Evolutionary conservation across 2,113 vertebrate genomes (phyloP).

Genomic region (Zootoca vivipara): DNA sequence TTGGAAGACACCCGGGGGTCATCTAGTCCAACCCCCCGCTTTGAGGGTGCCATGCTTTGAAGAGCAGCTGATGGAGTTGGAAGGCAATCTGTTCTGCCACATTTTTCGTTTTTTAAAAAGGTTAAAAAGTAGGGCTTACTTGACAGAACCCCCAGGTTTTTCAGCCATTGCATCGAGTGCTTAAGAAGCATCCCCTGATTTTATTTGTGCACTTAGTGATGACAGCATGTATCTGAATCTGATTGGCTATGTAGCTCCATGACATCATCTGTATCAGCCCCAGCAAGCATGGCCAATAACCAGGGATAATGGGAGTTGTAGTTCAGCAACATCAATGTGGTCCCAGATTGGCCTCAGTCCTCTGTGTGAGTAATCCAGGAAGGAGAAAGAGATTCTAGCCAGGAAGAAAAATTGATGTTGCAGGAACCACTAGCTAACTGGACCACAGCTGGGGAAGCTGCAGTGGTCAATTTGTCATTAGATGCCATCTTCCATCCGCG

Average conservation of each 20-base stretch:
- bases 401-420: not conserved
- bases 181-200: not conserved
- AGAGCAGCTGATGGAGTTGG: no score
- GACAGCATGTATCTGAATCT: not conserved
- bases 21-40: no score
- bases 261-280: not conserved
- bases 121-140: constrained; percentile 54
- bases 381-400: not conserved
- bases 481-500: not conserved
- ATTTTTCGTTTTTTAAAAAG: no score
- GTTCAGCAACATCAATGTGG: not conserved
- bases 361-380: no score
- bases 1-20: no score
- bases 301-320: no score
- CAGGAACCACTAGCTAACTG: not conserved
- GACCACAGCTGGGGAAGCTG: not conserved
- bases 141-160: not conserved
- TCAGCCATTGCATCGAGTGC: not conserved
- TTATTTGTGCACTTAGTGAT: not conserved
- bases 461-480: not conserved
- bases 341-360: not conserved
- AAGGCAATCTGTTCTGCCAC: no score
- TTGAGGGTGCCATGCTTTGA: no score
- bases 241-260: not conserved
- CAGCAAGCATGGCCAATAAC: no score